These are phyloP conservation scores for Propithecus perrieri DNA, from an alignment of 2,797 vertebrate genomes.

Conservation along the genomic window DNA sequence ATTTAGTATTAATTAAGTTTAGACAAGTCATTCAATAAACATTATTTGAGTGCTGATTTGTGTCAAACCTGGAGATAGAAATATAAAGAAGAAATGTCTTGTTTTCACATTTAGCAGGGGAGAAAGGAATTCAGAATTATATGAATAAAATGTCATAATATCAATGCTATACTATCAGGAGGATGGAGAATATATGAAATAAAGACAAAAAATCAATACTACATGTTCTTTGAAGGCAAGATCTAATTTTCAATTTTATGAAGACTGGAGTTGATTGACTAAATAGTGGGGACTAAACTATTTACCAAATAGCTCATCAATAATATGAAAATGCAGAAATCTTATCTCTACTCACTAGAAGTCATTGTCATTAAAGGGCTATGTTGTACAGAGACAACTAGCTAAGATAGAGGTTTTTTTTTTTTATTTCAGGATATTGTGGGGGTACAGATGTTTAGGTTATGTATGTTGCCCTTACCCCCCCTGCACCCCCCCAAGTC, in stretches of 20 bases:
- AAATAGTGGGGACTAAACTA: neutral
- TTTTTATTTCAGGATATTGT: too few relatives aligned
- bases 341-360: neutral
- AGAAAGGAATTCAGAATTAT: neutral
- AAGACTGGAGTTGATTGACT: neutral
- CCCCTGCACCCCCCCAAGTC: too few relatives aligned
- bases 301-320: neutral
- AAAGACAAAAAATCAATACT: neutral
- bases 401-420: neutral
- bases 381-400: neutral
- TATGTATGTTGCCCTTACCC: too few relatives aligned
- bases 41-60: neutral
- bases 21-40: neutral
- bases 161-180: neutral
- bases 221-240: neutral
- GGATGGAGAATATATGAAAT: neutral
- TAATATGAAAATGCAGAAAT: neutral
- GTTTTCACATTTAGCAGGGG: neutral
- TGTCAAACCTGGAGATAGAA: neutral
- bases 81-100: neutral
- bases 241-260: neutral
- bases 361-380: neutral
- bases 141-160: neutral
- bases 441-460: too few relatives aligned
- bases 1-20: neutral